A percentile compares a stretch with the other conserved stretches of the same genome.
phyloP scores from a whole-genome alignment of 2,113 vertebrate genomes.

The Baryphthengus martii region DNA sequence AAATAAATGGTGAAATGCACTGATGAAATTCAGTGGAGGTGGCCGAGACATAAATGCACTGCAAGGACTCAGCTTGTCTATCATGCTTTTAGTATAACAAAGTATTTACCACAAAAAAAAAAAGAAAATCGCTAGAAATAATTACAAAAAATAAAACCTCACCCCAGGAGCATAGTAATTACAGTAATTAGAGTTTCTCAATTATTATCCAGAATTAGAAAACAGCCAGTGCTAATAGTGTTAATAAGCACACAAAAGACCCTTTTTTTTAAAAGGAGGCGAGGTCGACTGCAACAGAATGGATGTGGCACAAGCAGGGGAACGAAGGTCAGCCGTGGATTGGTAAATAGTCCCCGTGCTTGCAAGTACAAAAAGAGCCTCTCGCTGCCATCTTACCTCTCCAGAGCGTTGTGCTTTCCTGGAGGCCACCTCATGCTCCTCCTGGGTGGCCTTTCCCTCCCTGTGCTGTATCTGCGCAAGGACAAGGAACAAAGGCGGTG shows the following conservation, averaged over 20 bases:
- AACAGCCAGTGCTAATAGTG: slow-evolving; percentile 41
- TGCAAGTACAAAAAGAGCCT: neutral
- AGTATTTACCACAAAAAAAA: neutral
- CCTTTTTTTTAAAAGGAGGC: neutral
- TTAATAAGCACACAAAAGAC: slow-evolving; percentile 43
- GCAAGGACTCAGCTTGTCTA: neutral
- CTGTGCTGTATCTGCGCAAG: neutral
- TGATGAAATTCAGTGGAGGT: neutral
- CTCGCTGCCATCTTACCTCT: neutral
- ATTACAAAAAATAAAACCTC: slow-evolving; percentile 41
- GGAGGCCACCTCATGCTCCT: neutral
- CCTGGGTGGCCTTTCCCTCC: neutral
- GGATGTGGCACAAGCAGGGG: neutral
- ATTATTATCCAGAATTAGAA: slow-evolving; percentile 43
- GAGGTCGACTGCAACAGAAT: neutral
- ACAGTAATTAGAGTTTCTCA: slow-evolving; percentile 47
- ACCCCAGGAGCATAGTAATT: slow-evolving; percentile 33
- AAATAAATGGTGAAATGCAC: slow-evolving; percentile 11
- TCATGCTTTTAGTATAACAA: slow-evolving; percentile 7
- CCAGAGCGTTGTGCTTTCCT: neutral
- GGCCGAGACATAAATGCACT: neutral
- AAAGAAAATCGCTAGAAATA: neutral
- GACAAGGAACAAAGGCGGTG: neutral
- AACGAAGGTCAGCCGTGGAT: neutral
- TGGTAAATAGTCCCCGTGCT: neutral